Evolutionary conservation across 2,113 vertebrate species (phyloP), one percentile per base, ranked within the genome.

Genomic region (Nesoenas mayeri): DNA sequence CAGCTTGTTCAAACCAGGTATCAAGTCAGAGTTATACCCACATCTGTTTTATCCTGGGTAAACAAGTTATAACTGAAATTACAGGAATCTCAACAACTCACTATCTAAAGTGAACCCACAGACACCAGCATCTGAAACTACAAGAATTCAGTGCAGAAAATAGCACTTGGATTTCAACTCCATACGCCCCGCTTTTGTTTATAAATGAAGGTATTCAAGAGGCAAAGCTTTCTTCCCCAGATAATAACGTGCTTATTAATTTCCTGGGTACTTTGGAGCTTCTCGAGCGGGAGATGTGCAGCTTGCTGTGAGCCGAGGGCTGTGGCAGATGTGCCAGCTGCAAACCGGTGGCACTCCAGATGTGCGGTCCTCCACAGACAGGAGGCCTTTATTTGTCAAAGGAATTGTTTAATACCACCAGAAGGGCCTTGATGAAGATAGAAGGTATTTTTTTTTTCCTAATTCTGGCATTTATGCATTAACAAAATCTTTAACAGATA

Each of bases 291-390:
- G 62, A 16, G 58, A 12, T 62, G 61, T 6, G n/a, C 24, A 19
- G 50, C 34, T 34, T 11, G 56, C 4, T 4, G 29, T 9, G 15
- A 42, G 42, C 48, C 22, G 61, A 5, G 21, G 10, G 5, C 34
- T 3, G 48, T 3, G 2, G 34, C 9, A 1, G 9, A 1, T 14
- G 21, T 8, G 16, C 61, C 82, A 79, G 86, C 50, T 64, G 80
- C 38, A 28, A 48, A 29, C 17, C 40, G 12, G 48, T 10, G 12
- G 29, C 0, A 4, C 28, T 89, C 85, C 90, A 79, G 81, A 48
- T 50, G 82, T 60, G n/a, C 2, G 0, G 26, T 71, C 11, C 56
- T 20, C 56, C 36, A 5, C 9, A 10, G 71, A 29, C 0, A 3
- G 50, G 50, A 88, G 60, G 10, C 42, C 50, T 48, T 48, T 32